Evolutionary conservation across 2,113 vertebrate genomes (phyloP).

Genomic region (Odocoileus virginianus): DNA sequence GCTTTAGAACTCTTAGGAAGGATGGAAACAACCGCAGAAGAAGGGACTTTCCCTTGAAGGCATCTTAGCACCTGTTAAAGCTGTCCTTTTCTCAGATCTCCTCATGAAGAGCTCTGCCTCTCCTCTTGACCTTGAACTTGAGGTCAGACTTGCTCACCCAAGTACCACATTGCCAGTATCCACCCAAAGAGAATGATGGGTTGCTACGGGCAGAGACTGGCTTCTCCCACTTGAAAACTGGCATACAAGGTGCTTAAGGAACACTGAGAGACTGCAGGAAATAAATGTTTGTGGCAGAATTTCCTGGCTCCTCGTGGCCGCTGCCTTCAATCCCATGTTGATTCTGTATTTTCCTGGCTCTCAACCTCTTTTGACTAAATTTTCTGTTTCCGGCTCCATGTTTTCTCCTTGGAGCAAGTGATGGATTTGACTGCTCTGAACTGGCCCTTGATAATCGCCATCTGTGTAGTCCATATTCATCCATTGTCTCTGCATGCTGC

Average conservation of each 20-base stretch:
- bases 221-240: neutral
- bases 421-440: neutral
- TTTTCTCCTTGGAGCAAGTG: neutral
- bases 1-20: neutral
- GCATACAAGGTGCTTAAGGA: neutral
- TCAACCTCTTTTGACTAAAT: neutral
- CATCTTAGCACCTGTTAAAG: neutral
- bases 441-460: neutral
- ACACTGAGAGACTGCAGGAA: neutral
- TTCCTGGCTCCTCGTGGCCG: neutral
- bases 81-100: neutral
- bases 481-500: rapidly evolving
- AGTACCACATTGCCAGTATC: neutral
- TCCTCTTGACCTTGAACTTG: neutral
- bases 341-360: slow-evolving; percentile 37
- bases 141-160: neutral
- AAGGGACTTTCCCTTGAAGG: neutral
- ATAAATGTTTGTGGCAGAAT: neutral
- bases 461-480: neutral
- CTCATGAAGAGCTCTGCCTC: neutral
- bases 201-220: neutral
- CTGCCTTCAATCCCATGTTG: neutral
- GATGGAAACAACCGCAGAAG: neutral
- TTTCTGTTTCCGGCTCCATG: neutral
- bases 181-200: neutral